A percentile compares a stretch with the other conserved stretches of the same genome.
Evolutionary conservation across 2,888 invertebrate species (phyloP).

Genomic region (Eupithecia dodoneata): DNA sequence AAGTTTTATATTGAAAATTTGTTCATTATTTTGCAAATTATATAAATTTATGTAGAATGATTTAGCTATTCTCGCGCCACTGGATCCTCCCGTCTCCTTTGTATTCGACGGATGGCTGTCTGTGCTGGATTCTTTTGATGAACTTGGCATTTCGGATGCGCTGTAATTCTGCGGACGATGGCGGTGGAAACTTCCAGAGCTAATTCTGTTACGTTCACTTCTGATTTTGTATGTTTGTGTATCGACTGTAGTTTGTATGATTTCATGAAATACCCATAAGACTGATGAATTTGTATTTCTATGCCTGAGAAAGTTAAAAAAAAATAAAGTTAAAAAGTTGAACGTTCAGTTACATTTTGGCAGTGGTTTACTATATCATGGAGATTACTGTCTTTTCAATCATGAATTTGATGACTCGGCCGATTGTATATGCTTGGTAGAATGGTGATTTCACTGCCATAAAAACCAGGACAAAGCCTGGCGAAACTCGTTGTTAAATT

Average conservation of each 20-base stretch:
- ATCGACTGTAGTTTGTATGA: neutral
- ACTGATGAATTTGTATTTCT: neutral
- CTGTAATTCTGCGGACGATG: constrained; percentile 52
- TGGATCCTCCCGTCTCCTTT: constrained; percentile 57
- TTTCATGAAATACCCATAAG: neutral
- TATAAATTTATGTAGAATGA: constrained; percentile 7
- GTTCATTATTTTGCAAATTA: neutral
- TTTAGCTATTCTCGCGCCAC: constrained; percentile 24
- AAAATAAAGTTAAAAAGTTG: too few relatives aligned
- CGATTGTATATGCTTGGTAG: neutral
- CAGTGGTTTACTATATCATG: neutral
- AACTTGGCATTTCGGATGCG: constrained; percentile 64
- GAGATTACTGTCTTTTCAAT: neutral
- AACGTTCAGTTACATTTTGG: neutral
- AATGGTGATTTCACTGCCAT: neutral
- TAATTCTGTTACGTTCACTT: constrained; percentile 27
- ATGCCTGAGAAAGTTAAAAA: too few relatives aligned
- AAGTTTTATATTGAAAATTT: too few relatives aligned
- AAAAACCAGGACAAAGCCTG: neutral
- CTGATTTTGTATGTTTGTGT: constrained; percentile 10
- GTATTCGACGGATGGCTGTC: constrained; percentile 76
- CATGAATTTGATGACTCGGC: neutral
- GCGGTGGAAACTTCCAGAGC: constrained; percentile 28
- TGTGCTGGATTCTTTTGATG: constrained; percentile 81
- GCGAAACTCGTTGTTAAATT: neutral